A percentile compares a stretch with the other conserved stretches of the same genome.
phyloP scores from a whole-genome alignment of 2,888 invertebrate genomes.

The Pollenia angustigena region DNA sequence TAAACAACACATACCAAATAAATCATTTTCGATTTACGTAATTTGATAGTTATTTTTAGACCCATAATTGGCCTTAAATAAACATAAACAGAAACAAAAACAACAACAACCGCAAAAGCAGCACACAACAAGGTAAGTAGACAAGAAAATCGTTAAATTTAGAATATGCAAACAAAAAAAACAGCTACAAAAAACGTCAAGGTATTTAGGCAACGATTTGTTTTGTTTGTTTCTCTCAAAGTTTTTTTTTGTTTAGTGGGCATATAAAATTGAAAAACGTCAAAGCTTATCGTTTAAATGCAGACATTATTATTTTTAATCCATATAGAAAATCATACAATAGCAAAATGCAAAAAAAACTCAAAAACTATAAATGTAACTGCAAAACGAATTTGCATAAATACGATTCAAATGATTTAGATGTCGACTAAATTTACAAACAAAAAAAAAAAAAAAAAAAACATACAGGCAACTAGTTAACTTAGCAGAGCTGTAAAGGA shows the following conservation, averaged over 20 bases:
- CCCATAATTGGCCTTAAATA: slow-evolving; percentile 45
- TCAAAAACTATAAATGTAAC: slow-evolving; percentile 46
- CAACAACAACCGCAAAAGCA: slow-evolving; percentile 2
- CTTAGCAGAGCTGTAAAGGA: slow-evolving; percentile 12
- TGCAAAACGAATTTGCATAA: slow-evolving; percentile 74
- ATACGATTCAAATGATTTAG: slow-evolving; percentile 63
- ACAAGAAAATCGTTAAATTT: slow-evolving; percentile 44
- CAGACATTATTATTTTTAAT: slow-evolving; percentile 74
- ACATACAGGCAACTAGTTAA: slow-evolving; percentile 27
- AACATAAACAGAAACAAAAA: background rate
- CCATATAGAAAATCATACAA: slow-evolving; percentile 50
- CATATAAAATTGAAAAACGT: slow-evolving; percentile 57
- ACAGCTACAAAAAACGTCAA: slow-evolving; percentile 17
- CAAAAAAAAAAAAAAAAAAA: background rate
- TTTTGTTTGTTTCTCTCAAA: slow-evolving; percentile 2
- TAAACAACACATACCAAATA: slow-evolving; percentile 42
- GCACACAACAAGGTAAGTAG: background rate
- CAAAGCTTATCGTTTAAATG: slow-evolving; percentile 74
- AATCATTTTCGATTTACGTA: slow-evolving; percentile 40
- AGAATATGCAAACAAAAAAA: slow-evolving; percentile 4
- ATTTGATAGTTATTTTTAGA: slow-evolving; percentile 12
- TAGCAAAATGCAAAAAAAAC: background rate
- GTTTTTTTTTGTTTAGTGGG: slow-evolving; percentile 33
- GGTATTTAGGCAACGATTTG: slow-evolving; percentile 51
- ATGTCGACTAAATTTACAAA: slow-evolving; percentile 26